A percentile compares a stretch with the other conserved stretches of the same genome.
These are phyloP conservation scores for Athripsodes cinereus DNA, from an alignment of 2,888 invertebrate species.

Conservation along the genomic window DNA sequence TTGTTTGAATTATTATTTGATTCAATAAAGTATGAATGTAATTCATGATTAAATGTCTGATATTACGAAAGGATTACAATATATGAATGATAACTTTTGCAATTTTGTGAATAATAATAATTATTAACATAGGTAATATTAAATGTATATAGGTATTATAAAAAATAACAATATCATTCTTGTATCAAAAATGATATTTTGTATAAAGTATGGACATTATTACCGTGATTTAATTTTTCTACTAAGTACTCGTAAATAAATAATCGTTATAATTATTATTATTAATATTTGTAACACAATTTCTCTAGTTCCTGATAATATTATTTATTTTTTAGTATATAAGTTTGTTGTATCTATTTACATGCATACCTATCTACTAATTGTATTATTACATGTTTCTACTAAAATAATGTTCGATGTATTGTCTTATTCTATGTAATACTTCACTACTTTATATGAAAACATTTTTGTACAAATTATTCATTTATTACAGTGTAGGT, in stretches of 20 bases:
- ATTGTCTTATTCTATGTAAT: no score
- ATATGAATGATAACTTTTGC: background rate
- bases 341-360: background rate
- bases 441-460: no score
- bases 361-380: no score
- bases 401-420: no score
- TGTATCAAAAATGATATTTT: conserved; percentile 22
- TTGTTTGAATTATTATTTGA: no score
- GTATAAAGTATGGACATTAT: conserved; percentile 1
- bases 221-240: background rate
- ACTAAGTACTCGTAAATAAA: background rate
- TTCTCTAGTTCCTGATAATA: conserved; percentile 19
- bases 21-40: background rate
- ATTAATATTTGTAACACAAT: no score
- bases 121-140: no score
- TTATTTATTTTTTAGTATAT: conserved; percentile 18
- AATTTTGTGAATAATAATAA: no score
- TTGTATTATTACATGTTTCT: no score
- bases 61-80: background rate
- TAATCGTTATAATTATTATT: conserved; percentile 1
- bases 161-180: conserved; percentile 13
- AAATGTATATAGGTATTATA: background rate
- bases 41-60: background rate
- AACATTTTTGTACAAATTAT: no score
- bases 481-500: no score